Percentiles rank a stretch among this genome's conserved stretches.
Evolutionary conservation across 2,797 vertebrate species (phyloP).

Genomic region (Choloepus didactylus): DNA sequence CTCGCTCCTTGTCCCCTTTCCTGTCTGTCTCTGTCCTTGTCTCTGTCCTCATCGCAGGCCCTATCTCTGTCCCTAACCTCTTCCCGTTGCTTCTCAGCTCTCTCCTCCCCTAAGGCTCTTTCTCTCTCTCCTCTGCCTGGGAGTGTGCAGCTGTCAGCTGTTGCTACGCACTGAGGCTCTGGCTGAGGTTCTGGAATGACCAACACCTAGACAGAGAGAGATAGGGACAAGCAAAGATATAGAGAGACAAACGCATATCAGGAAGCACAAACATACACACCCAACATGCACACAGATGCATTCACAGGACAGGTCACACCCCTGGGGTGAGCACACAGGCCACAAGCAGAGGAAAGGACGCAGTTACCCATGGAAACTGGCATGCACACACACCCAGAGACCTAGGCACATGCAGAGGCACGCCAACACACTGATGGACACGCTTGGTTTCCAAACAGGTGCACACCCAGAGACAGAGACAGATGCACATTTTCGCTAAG

Average conservation of each 20-base stretch:
- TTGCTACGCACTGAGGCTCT: conserved; percentile 78
- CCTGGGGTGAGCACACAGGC: neutral
- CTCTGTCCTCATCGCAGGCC: conserved; percentile 65
- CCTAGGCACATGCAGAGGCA: neutral
- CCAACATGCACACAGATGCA: neutral
- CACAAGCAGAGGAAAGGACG: neutral
- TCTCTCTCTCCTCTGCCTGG: conserved; percentile 44
- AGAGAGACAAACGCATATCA: neutral
- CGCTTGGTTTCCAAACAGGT: neutral
- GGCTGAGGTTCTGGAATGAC: conserved; percentile 68
- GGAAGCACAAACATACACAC: neutral
- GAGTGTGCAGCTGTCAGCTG: conserved; percentile 81
- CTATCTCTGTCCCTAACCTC: conserved; percentile 64
- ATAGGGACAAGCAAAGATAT: conserved; percentile 52
- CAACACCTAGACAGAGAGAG: conserved; percentile 71
- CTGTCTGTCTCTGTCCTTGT: conserved; percentile 75
- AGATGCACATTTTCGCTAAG: neutral
- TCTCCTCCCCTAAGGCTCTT: conserved; percentile 61
- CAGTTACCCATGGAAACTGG: neutral
- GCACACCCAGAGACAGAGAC: neutral
- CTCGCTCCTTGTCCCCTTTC: conserved; percentile 14
- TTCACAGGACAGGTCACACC: neutral
- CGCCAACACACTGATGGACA: neutral
- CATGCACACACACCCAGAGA: neutral
- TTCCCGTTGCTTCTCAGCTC: conserved; percentile 61